These are phyloP conservation scores for Anniella stebbinsi DNA, from an alignment of 2,797 vertebrate species.

Conservation along the genomic window DNA sequence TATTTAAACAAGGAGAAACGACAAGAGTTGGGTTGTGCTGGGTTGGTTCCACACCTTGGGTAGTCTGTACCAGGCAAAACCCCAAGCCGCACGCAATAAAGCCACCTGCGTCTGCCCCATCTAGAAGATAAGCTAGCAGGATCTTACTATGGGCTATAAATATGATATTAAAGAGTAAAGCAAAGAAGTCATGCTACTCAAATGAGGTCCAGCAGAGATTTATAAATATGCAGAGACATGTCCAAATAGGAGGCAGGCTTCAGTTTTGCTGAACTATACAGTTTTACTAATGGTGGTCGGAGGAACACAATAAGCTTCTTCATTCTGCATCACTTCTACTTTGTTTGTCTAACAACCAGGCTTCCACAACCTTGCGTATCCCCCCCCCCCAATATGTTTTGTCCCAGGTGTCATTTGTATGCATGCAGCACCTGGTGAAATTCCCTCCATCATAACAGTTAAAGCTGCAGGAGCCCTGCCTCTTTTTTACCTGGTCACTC, in stretches of 20 bases:
- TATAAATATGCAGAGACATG: not conserved
- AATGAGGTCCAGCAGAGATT: not conserved
- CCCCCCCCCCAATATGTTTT: too few relatives aligned
- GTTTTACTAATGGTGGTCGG: not conserved
- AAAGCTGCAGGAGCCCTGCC: too few relatives aligned
- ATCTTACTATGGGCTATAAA: not conserved
- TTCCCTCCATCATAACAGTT: too few relatives aligned
- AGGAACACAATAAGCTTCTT: not conserved
- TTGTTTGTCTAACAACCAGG: too few relatives aligned
- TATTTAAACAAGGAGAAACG: slow-evolving; percentile 61
- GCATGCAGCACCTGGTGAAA: too few relatives aligned
- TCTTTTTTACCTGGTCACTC: too few relatives aligned
- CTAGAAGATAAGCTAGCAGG: not conserved
- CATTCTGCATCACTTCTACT: not conserved
- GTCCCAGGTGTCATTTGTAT: too few relatives aligned
- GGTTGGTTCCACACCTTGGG: slow-evolving; percentile 41
- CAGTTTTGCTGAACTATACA: not conserved
- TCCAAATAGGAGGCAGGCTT: not conserved
- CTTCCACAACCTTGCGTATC: too few relatives aligned
- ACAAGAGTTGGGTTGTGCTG: slow-evolving; percentile 57
- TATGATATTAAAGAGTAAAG: not conserved
- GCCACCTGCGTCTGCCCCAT: slow-evolving; percentile 22
- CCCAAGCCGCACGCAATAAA: not conserved
- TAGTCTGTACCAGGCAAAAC: slow-evolving; percentile 51
- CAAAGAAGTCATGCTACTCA: not conserved